Evolutionary conservation across 1,140 invertebrate species (phyloP).

Genomic region (Diorhabda sublineata): DNA sequence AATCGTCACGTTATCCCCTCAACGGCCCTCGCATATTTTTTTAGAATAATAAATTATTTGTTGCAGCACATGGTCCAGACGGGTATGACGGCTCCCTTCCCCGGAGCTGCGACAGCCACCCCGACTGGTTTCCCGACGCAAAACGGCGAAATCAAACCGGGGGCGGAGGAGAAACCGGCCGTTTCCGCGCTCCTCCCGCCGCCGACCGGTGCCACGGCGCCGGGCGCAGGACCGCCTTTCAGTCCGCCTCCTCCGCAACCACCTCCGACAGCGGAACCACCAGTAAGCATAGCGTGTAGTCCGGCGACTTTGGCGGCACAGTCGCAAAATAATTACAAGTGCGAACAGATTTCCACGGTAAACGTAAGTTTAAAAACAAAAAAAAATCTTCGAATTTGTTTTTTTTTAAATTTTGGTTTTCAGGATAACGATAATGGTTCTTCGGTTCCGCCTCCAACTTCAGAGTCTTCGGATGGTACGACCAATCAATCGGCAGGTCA

Average conservation of each 20-base stretch:
- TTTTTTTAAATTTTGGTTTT: slow-evolving; percentile 1
- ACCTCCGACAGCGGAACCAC: slow-evolving; percentile 46
- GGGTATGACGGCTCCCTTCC: slow-evolving; percentile 72
- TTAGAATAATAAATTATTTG: slow-evolving; percentile 22
- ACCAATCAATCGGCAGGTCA: slow-evolving; percentile 30
- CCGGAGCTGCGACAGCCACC: slow-evolving; percentile 67
- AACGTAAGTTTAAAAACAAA: background rate
- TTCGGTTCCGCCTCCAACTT: slow-evolving; percentile 44
- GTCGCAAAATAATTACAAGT: slow-evolving; percentile 31
- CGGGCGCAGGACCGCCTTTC: slow-evolving; percentile 47
- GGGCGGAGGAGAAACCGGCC: slow-evolving; percentile 55
- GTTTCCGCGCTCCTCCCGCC: slow-evolving; percentile 49
- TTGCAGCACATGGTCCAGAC: slow-evolving; percentile 94
- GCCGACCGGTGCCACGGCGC: slow-evolving; percentile 47
- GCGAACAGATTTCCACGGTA: slow-evolving; percentile 30
- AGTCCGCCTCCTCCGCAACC: slow-evolving; percentile 46
- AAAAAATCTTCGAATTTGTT: background rate
- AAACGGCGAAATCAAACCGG: slow-evolving; percentile 60
- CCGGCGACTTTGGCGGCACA: slow-evolving; percentile 22
- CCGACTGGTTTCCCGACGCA: slow-evolving; percentile 71
- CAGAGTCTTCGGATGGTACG: slow-evolving; percentile 35
- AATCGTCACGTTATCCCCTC: too few relatives aligned
- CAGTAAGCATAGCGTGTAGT: slow-evolving; percentile 39
- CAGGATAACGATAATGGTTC: slow-evolving; percentile 31
- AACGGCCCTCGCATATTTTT: too few relatives aligned